Evolutionary conservation across 2,113 vertebrate genomes (phyloP).

Genomic region (Glaucidium brasilianum): DNA sequence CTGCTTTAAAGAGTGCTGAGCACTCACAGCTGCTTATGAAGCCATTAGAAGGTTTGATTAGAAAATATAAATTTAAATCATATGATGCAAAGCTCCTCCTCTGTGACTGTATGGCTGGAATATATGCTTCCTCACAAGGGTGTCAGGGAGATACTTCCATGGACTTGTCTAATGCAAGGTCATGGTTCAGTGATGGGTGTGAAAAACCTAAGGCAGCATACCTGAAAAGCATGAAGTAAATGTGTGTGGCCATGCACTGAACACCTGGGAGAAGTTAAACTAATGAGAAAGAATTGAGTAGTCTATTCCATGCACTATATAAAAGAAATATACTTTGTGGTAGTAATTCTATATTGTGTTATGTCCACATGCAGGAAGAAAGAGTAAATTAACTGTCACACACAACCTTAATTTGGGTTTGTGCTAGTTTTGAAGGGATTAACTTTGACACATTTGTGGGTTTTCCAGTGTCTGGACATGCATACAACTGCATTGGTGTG

Average conservation of each 20-base stretch:
- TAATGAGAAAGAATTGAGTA: not conserved
- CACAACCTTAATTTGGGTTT: not conserved
- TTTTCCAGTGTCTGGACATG: not conserved
- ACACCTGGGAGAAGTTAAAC: not conserved
- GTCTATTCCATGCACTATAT: not conserved
- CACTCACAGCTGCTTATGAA: not conserved
- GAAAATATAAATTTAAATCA: not conserved
- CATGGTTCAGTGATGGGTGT: not conserved
- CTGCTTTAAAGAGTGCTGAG: not conserved
- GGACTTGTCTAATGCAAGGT: not conserved
- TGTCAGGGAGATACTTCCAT: not conserved
- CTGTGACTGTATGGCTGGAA: not conserved
- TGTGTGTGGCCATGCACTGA: not conserved
- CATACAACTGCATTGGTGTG: rapidly evolving
- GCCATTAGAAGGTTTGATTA: not conserved
- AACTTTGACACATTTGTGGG: not conserved
- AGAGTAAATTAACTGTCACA: not conserved
- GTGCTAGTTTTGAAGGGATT: not conserved
- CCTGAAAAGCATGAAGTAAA: not conserved
- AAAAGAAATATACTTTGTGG: not conserved
- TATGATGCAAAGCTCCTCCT: not conserved
- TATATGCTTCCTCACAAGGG: not conserved
- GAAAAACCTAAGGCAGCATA: not conserved
- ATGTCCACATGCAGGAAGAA: not conserved
- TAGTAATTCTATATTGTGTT: rapidly evolving